Base-by-base conservation (phyloP, 2,888 invertebrate species). In the Alloscopus bannaensis region DNA sequence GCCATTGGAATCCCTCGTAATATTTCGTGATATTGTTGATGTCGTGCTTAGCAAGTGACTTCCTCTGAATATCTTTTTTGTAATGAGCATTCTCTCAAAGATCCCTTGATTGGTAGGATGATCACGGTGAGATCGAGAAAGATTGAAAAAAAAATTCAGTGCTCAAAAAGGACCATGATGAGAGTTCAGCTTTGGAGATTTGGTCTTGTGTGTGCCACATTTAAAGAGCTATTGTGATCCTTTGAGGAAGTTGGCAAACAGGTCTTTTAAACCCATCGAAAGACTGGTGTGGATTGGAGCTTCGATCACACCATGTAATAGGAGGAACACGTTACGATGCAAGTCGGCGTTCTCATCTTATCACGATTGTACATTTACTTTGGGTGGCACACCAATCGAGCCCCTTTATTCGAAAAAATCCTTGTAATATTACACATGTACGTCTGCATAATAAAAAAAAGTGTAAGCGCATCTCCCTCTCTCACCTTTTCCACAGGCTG, bases 181-280 rank as follows among this genome's bases (percentile, higher is more conserved):
- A 40, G 36, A 60, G 68, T 57, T 68, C 26, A 57, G 42, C 29
- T 68, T 68, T 40, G 29, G 36, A 55, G 31, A 24, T 70, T 59
- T 62, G n/a, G n/a, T n/a, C n/a, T n/a, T n/a, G n/a, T 70, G 13
- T 70, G 70, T 70, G 29, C 70, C 29, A 70, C 70, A 70, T 70
- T 70, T 70, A 70, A 70, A 59, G 60, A 70, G 47, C 52, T 29
- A 60, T 60, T 70, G 64, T 28, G 64, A 45, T 29, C 47, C 52
- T 68, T 55, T 52, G 55, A 68, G 68, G 68, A 68, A 68, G 68
- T 68, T 68, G 55, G 68, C 40, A 68, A 68, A 68, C 68, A 55
- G 68, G 68, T 68, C 55, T 68, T 20, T 0, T 40, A 24, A 52
- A 16, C 20, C 24, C 22, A 52, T 52, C 4, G 3, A 16, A 4